These are phyloP conservation scores for Philaethria dido DNA, from an alignment of 2,888 invertebrate genomes.

Conservation along the genomic window DNA sequence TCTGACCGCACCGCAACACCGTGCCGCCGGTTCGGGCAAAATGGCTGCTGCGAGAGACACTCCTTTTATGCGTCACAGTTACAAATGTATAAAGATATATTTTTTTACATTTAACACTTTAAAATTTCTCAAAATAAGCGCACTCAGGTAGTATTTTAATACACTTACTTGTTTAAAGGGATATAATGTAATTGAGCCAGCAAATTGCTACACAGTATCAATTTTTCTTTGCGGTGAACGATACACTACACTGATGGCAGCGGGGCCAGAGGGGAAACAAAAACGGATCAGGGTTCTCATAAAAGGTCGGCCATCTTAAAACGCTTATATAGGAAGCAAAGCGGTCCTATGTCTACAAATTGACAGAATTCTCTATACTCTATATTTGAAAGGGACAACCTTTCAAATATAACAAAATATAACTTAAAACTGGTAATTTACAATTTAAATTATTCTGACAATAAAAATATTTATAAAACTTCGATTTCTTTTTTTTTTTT, in stretches of 20 bases:
- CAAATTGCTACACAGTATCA: slow-evolving; percentile 81
- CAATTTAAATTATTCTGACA: too few species aligned
- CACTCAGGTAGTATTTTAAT: slow-evolving; percentile 66
- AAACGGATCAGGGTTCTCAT: slow-evolving; percentile 83
- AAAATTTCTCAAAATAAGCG: slow-evolving; percentile 59
- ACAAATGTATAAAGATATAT: slow-evolving; percentile 63
- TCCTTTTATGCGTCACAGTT: slow-evolving; percentile 86
- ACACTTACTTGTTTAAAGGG: slow-evolving; percentile 84
- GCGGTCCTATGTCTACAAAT: slow-evolving; percentile 14
- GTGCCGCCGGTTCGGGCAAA: slow-evolving; percentile 83
- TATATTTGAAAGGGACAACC: slow-evolving; percentile 35
- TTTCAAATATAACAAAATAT: slow-evolving; percentile 32
- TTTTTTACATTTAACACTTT: slow-evolving; percentile 59
- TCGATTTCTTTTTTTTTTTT: too few species aligned
- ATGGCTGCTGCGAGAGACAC: slow-evolving; percentile 85
- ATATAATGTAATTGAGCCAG: slow-evolving; percentile 81
- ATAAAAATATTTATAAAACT: too few species aligned
- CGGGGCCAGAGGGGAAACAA: slow-evolving; percentile 83
- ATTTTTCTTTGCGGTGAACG: slow-evolving; percentile 83
- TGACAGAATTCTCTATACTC: slow-evolving; percentile 28
- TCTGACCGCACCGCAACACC: slow-evolving; percentile 77
- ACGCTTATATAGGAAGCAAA: slow-evolving; percentile 36
- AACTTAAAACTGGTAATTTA: too few species aligned
- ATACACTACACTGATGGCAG: slow-evolving; percentile 83
- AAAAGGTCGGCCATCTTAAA: slow-evolving; percentile 66